phyloP scores from a whole-genome alignment of 2,797 vertebrate genomes.

The Hippopotamyrus pictus region DNA sequence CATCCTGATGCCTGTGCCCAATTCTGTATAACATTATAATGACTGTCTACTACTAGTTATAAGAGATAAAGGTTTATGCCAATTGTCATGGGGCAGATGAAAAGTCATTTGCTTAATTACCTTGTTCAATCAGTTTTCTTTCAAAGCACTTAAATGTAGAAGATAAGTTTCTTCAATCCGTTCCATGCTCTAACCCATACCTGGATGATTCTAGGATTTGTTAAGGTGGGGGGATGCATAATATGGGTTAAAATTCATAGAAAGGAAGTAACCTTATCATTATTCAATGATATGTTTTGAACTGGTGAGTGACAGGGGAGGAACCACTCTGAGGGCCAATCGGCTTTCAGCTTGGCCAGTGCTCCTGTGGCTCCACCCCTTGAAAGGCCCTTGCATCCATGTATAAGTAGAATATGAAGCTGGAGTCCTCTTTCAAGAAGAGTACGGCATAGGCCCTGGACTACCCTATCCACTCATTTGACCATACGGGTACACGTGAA shows the following conservation, averaged over 20 bases:
- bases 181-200: not conserved
- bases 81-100: not conserved
- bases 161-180: not conserved
- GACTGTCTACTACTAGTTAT: not conserved
- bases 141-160: not conserved
- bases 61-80: not conserved
- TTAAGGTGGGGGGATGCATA: not conserved
- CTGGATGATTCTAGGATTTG: not conserved
- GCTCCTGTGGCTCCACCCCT: not conserved
- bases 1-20: not conserved
- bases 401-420: not conserved
- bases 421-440: not conserved
- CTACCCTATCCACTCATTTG: not conserved
- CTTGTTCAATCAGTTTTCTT: not conserved
- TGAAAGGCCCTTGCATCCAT: not conserved
- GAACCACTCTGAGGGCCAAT: not conserved
- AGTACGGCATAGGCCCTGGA: not conserved
- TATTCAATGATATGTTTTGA: not conserved
- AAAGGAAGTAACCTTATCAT: not conserved
- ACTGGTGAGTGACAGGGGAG: not conserved
- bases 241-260: not conserved
- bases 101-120: not conserved
- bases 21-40: not conserved
- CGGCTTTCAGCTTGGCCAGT: not conserved
- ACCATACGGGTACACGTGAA: not conserved